Conservation (phyloP, 2,888 invertebrate genomes). For the Lochmaea capreae region DNA sequence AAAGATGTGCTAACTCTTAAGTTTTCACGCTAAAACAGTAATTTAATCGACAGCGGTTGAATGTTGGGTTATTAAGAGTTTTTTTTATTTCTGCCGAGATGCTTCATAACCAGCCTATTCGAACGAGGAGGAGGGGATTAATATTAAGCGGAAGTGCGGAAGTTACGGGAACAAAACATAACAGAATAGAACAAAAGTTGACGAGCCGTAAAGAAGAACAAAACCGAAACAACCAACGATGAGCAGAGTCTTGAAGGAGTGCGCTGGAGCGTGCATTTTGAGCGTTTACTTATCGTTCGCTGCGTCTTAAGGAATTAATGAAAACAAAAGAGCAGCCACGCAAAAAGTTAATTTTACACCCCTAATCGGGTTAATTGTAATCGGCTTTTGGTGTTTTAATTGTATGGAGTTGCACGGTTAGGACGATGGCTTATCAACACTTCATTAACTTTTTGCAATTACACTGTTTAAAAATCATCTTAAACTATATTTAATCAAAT, state of each 20-base stretch:
- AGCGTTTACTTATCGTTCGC: slow-evolving; percentile 50
- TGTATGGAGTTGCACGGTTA: slow-evolving; percentile 20
- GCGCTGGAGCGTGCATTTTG: slow-evolving; percentile 51
- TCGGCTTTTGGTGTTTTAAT: slow-evolving; percentile 42
- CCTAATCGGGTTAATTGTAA: slow-evolving; percentile 48
- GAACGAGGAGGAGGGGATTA: slow-evolving; percentile 56
- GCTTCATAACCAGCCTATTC: not conserved
- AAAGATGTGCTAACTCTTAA: not conserved
- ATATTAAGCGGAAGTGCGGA: slow-evolving; percentile 56
- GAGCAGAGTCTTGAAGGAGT: slow-evolving; percentile 52
- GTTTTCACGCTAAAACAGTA: not conserved
- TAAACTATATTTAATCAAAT: not conserved
- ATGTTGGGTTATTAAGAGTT: not conserved
- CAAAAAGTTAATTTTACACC: slow-evolving; percentile 54
- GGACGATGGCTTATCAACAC: slow-evolving; percentile 27
- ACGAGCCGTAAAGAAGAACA: slow-evolving; percentile 65
- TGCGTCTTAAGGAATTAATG: slow-evolving; percentile 56
- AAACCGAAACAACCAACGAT: slow-evolving; percentile 54
- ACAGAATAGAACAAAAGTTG: slow-evolving; percentile 63
- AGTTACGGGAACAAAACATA: slow-evolving; percentile 63
- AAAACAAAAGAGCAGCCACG: slow-evolving; percentile 50
- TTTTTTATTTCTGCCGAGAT: not conserved
- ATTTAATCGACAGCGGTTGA: not conserved
- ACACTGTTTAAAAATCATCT: not conserved
- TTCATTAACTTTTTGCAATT: not conserved